A percentile compares a stretch with the other conserved stretches of the same genome.
phyloP scores from a whole-genome alignment of 2,888 invertebrate genomes.

The Nomada ferruginata region DNA sequence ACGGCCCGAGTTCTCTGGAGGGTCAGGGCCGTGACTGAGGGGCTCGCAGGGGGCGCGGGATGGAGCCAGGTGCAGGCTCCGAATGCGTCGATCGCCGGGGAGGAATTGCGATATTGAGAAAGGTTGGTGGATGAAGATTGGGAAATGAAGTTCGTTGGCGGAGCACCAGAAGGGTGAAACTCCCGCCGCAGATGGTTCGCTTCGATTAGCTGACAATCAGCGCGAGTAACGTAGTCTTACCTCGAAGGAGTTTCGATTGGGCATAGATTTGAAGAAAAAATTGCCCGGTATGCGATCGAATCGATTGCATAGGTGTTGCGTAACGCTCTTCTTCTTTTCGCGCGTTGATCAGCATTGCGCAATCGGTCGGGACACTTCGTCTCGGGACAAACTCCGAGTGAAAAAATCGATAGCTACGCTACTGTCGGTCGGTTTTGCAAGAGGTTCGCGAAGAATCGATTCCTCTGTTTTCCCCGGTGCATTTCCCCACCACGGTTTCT shows the following conservation, averaged over 20 bases:
- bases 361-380: not conserved
- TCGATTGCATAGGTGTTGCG: no score
- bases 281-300: no score
- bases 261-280: no score
- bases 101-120: constrained; percentile 8
- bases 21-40: constrained; percentile 65
- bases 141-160: no score
- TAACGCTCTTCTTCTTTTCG: not conserved
- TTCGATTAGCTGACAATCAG: no score
- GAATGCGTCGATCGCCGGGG: not conserved
- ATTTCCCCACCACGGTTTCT: constrained; percentile 25
- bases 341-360: not conserved
- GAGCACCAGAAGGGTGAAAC: no score
- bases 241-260: no score
- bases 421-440: constrained; percentile 53
- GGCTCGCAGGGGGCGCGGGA: constrained; percentile 47
- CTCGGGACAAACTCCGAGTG: not conserved
- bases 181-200: no score
- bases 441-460: constrained; percentile 50
- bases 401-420: constrained; percentile 35
- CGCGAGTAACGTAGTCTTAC: no score
- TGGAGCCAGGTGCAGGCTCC: not conserved
- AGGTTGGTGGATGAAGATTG: no score
- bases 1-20: constrained; percentile 64
- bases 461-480: constrained; percentile 27